Conservation (phyloP, 2,797 vertebrate species). For the Arnoldichthys spilopterus region DNA sequence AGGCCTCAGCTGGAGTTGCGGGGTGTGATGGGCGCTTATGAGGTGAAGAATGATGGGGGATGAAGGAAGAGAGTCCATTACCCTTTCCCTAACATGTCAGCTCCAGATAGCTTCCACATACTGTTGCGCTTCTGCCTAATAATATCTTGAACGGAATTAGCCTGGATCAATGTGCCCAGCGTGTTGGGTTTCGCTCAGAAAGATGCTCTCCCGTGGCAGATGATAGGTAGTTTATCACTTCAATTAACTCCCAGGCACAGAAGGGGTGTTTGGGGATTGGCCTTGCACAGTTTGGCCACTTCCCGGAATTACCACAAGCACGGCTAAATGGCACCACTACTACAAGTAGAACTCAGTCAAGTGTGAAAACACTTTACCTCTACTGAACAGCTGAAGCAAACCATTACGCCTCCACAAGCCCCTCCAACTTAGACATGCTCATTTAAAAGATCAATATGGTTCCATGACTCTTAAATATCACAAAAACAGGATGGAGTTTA, state of each 20-base stretch:
- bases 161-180: constrained; percentile 59
- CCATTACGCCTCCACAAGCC: constrained; percentile 40
- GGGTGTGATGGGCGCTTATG: constrained; percentile 36
- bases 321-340: constrained; percentile 10
- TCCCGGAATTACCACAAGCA: constrained; percentile 49
- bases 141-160: constrained; percentile 65
- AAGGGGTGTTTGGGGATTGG: constrained; percentile 46
- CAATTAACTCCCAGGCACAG: constrained; percentile 65
- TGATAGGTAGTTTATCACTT: constrained; percentile 69
- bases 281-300: constrained; percentile 45
- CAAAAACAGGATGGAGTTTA: constrained; percentile 41
- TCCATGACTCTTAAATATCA: constrained; percentile 26
- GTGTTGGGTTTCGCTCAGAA: constrained; percentile 59
- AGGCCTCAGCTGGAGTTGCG: constrained; percentile 35
- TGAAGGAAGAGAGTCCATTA: constrained; percentile 48
- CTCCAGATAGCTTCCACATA: constrained; percentile 37
- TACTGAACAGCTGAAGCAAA: constrained; percentile 46
- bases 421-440: constrained; percentile 29
- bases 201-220: constrained; percentile 64
- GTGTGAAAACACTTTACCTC: constrained; percentile 54
- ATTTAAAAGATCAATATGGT: constrained; percentile 31
- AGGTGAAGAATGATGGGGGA: constrained; percentile 41
- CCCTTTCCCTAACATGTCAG: constrained; percentile 42
- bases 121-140: constrained; percentile 46
- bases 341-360: constrained; percentile 33